Evolutionary conservation across 2,113 vertebrate species (phyloP), one percentile per base, ranked within the genome.

Genomic region (Campylorhamphus procurvoides): DNA sequence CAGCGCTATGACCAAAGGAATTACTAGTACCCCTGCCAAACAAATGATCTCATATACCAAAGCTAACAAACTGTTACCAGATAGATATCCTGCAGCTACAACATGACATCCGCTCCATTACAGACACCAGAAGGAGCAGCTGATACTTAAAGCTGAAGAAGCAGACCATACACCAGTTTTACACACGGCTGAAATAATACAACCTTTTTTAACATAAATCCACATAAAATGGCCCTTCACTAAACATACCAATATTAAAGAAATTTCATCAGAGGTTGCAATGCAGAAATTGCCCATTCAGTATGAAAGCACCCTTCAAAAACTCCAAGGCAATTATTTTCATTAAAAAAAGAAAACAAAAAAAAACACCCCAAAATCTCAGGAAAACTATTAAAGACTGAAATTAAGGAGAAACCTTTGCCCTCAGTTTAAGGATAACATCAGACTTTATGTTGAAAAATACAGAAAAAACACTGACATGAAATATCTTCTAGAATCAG

Each of bases 21-120:
- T 94, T 73, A 82, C 75, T 96, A 85, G 89, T 47, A 97, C 89
- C 95, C 91, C 84, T 95, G 97, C 95, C 96, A 97, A 96, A 93
- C 77, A 92, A 87, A 96, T 96, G 93, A 98, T 87, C 96, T 97
- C 96, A 96, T 68, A 87, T 62, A 85, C 83, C 92, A 95, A 94
- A 89, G 82, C 96, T 94, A 95, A 97, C 91, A 94, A 93, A 89
- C 92, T 90, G 81, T 87, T 96, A 92, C 60, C 94, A 80, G 88
- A 96, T 72, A 95, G 89, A 93, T 87, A 95, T 73, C 84, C 82
- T 92, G 92, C 77, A 96, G 92, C 79, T 96, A 88, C 78, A 94
- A 81, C 87, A 94, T 72, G 92, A 91, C 94, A 97, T 94, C 69
- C 60, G 10, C 76, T 97, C 76, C 92, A 79, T 79, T 88, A 58